Conservation (phyloP, 1,140 invertebrate species). For the Apis mellifera region Amel_HAv3.1 CM009931.2:18476501-18477000, state of each 20-base stretch:
- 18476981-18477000: not conserved
- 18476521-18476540: not conserved
- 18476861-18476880: not conserved
- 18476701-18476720: not conserved
- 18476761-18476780: too few species aligned
- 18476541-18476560: not conserved
- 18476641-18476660: not conserved
- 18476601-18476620: not conserved
- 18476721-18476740: not conserved
- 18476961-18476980: constrained; percentile 1
- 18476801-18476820: too few species aligned
- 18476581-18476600: not conserved
- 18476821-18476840: too few species aligned
- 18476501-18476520: not conserved
- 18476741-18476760: not conserved
- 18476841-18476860: too few species aligned
- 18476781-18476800: too few species aligned
- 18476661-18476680: constrained; percentile 1
- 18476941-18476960: not conserved
- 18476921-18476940: not conserved
- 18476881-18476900: too few species aligned
- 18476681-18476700: not conserved
- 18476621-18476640: not conserved
- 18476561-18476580: not conserved
- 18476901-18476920: too few species aligned